These are phyloP conservation scores for Romanogobio albipinnatus DNA, from an alignment of 2,113 vertebrate species.

Conservation along the genomic window DNA sequence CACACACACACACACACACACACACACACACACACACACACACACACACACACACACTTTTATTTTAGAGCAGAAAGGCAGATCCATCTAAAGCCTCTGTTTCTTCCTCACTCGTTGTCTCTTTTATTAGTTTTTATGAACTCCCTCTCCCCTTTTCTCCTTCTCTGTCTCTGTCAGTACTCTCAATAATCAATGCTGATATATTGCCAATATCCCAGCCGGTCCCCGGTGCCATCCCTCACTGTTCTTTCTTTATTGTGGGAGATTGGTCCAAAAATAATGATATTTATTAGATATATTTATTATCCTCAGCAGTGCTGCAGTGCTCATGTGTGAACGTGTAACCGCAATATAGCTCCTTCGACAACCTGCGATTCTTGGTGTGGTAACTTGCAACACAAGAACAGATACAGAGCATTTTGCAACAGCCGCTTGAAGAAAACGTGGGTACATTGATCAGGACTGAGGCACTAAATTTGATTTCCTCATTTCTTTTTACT, in stretches of 20 bases:
- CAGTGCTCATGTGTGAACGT: slow-evolving; percentile 31
- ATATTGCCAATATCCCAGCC: slow-evolving; percentile 82
- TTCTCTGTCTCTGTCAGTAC: slow-evolving; percentile 75
- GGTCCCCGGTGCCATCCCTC: slow-evolving; percentile 79
- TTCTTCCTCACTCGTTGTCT: slow-evolving; percentile 75
- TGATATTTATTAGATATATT: slow-evolving; percentile 85
- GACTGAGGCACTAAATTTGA: slow-evolving; percentile 30
- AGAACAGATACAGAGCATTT: not conserved
- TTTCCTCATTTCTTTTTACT: slow-evolving; percentile 50
- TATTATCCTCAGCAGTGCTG: slow-evolving; percentile 78
- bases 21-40: not conserved
- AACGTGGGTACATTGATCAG: slow-evolving; percentile 31
- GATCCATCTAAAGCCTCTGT: slow-evolving; percentile 79
- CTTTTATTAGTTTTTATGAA: slow-evolving; percentile 86
- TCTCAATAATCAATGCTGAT: slow-evolving; percentile 85
- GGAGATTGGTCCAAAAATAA: slow-evolving; percentile 81
- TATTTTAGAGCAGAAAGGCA: slow-evolving; percentile 64
- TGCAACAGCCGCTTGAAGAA: not conserved
- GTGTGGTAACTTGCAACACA: not conserved
- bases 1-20: not conserved
- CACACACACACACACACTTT: slow-evolving; percentile 36
- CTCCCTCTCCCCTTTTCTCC: slow-evolving; percentile 73
- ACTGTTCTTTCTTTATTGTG: slow-evolving; percentile 75
- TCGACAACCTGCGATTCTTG: not conserved
- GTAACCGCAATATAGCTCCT: slow-evolving; percentile 15